A percentile compares a stretch with the other conserved stretches of the same genome.
phyloP scores from a whole-genome alignment of 2,888 invertebrate species.

The Podabrus alpinus region DNA sequence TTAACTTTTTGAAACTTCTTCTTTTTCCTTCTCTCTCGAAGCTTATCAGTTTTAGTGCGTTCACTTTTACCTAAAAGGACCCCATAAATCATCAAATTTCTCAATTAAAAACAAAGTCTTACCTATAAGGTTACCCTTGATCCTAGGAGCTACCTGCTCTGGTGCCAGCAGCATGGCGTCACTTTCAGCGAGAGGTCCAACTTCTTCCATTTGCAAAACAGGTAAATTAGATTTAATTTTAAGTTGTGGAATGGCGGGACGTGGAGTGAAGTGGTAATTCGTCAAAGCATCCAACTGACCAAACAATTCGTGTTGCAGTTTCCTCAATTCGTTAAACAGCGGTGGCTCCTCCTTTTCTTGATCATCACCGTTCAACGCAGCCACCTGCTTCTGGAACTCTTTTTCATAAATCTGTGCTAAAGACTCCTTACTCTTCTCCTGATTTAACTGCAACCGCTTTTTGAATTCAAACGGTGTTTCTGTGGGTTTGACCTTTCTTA shows the following conservation, averaged over 20 bases:
- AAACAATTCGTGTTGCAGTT: slow-evolving; percentile 77
- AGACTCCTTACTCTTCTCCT: slow-evolving; percentile 92
- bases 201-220: slow-evolving; percentile 92
- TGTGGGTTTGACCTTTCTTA: slow-evolving; percentile 81
- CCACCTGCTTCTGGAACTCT: slow-evolving; percentile 74
- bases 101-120: slow-evolving; percentile 12
- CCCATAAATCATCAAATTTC: not conserved
- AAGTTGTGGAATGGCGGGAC: slow-evolving; percentile 81
- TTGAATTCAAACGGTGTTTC: slow-evolving; percentile 84
- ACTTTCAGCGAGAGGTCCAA: slow-evolving; percentile 86
- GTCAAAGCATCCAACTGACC: slow-evolving; percentile 87
- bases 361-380: slow-evolving; percentile 60
- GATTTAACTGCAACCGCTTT: slow-evolving; percentile 85
- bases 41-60: slow-evolving; percentile 83
- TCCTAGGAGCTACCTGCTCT: slow-evolving; percentile 77
- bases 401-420: slow-evolving; percentile 94
- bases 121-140: slow-evolving; percentile 60
- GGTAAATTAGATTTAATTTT: slow-evolving; percentile 90
- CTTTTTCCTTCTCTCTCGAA: slow-evolving; percentile 79
- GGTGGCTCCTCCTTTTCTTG: slow-evolving; percentile 71
- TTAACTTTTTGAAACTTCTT: slow-evolving; percentile 80
- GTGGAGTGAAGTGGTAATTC: slow-evolving; percentile 94
- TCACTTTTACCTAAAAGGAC: slow-evolving; percentile 68
- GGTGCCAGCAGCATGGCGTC: slow-evolving; percentile 88
- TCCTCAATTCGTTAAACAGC: slow-evolving; percentile 77